Evolutionary conservation across 2,113 vertebrate species (phyloP).

Genomic region (Lynx canadensis): DNA sequence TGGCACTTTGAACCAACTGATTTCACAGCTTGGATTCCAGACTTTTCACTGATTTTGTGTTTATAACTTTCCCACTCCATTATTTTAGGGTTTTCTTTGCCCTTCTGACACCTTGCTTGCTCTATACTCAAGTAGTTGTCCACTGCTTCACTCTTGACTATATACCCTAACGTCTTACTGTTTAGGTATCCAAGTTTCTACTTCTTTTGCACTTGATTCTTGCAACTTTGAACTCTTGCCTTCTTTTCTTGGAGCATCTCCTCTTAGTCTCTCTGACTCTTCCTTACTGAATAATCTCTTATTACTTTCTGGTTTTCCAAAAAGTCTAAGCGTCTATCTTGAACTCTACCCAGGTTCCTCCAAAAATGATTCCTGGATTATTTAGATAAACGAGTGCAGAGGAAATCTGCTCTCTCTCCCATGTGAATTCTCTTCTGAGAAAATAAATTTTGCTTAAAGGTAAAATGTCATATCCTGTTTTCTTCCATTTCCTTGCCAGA

Average conservation of each 20-base stretch:
- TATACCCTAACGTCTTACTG: rapidly evolving
- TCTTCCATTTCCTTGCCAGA: neutral
- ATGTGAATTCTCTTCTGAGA: neutral
- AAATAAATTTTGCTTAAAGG: neutral
- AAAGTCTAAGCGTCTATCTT: neutral
- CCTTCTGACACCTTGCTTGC: neutral
- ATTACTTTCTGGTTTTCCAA: no score
- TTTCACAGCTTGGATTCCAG: neutral
- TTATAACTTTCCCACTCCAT: neutral
- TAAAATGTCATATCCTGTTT: neutral
- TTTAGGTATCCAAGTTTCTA: no score
- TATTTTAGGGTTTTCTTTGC: neutral
- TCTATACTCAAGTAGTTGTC: neutral
- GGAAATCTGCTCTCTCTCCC: neutral
- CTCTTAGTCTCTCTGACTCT: neutral
- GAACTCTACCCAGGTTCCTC: neutral
- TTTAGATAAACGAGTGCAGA: rapidly evolving
- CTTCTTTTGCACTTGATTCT: neutral
- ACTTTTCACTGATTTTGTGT: neutral
- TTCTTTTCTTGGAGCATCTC: neutral
- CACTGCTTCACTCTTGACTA: neutral
- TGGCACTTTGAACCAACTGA: neutral
- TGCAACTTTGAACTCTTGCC: no score
- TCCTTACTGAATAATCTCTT: neutral
- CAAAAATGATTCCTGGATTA: neutral